Conservation (phyloP, 2,113 vertebrate species). For the Miniopterus natalensis region DNA sequence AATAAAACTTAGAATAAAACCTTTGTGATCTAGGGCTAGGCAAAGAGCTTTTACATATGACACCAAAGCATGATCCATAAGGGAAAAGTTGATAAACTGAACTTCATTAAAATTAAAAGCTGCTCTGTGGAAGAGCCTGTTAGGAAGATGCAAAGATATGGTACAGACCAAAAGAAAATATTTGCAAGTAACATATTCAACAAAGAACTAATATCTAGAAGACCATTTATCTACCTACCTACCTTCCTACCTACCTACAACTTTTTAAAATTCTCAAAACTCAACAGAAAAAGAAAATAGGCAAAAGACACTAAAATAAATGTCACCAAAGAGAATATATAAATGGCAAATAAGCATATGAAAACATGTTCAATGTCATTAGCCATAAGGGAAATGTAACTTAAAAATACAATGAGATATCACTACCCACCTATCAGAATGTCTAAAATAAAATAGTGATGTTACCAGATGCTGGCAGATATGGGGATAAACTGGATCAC, state of each 20-base stretch:
- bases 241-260: not conserved
- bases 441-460: not conserved
- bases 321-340: not conserved
- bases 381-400: not conserved
- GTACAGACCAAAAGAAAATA: not conserved
- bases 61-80: not conserved
- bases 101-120: not conserved
- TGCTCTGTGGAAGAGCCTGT: not conserved
- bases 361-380: not conserved
- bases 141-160: not conserved
- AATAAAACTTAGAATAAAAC: not conserved
- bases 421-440: not conserved
- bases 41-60: not conserved
- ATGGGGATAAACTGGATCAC: not conserved
- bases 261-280: not conserved
- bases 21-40: not conserved
- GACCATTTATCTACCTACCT: not conserved
- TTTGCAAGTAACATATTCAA: not conserved
- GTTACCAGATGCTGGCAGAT: not conserved
- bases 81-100: not conserved
- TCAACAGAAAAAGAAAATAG: not conserved
- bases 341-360: not conserved
- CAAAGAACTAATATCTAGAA: not conserved
- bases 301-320: not conserved
- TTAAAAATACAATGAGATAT: not conserved